Base-by-base conservation (phyloP, 2,888 invertebrate species). In the Volucella zonaria region DNA sequence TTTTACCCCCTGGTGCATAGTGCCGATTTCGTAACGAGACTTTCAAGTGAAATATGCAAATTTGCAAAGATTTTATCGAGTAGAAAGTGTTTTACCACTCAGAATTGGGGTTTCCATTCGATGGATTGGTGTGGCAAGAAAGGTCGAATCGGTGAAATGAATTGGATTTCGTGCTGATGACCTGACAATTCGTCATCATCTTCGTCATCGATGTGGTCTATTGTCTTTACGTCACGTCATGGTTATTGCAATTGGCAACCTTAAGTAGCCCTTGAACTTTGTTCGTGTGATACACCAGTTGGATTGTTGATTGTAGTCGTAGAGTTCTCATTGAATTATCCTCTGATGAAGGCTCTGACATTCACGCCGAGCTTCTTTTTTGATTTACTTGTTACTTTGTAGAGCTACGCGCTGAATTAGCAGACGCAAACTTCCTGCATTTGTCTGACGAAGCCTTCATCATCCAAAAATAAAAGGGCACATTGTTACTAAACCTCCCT, bases 11-110 rank as follows among this genome's bases (percentile, higher is more conserved):
- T 23, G 23, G 59, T 75, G 31, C 75, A 38, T 23, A 47, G 71
- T 54, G 15, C 15, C 31, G 66, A 38, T 83, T 83, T 83, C 82
- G 66, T 83, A 83, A 83, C 79, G 43, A 59, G n/a, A 15, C 64
- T 74, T 78, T 15, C 10, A 12, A 23, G 51, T 74, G 68, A 74
- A 68, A 71, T 68, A 77, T 31, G 77, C 62, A 67, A 61, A 49
- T 51, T 11, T 52, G 8, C 0, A 10, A 0, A 3, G 12, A 49
- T 12, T 62, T 12, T 15, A 10, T 15, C 8, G 18, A 43, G 49
- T 23, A 15, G 8, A 14, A 38, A 12, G 51, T 12, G 11, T 14
- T n/a, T 8, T 23, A 10, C 8, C 1, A 47, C 0, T 14, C 11
- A 8, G 15, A 58, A 0, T 42, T 59, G 42, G 43, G 12, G 14